Conservation (phyloP, 2,888 invertebrate genomes). For the Maniola hyperantus region DNA sequence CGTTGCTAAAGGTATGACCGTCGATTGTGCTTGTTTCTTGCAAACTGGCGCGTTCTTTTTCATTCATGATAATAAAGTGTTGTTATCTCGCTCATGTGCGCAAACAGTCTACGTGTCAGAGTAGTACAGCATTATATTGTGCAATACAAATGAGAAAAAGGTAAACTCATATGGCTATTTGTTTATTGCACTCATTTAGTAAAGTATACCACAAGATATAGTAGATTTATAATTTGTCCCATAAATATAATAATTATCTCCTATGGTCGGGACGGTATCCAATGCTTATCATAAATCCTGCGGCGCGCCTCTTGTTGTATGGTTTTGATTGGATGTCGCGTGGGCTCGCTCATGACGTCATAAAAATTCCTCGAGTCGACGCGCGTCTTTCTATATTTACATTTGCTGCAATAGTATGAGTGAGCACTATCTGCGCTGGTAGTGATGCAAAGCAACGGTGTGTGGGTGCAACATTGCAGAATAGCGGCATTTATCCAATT, state of each 20-base stretch:
- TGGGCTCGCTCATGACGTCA: constrained; percentile 82
- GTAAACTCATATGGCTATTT: constrained; percentile 13
- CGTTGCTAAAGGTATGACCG: constrained; percentile 51
- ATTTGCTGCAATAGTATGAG: constrained; percentile 58
- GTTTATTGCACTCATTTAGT: background rate
- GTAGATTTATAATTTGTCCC: constrained; percentile 23
- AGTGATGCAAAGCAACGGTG: constrained; percentile 40
- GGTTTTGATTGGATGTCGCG: constrained; percentile 74
- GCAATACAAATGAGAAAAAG: constrained; percentile 29
- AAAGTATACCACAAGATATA: background rate
- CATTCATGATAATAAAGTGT: constrained; percentile 73
- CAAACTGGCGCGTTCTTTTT: constrained; percentile 65
- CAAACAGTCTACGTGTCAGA: constrained; percentile 43
- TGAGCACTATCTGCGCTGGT: constrained; percentile 35
- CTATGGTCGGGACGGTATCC: constrained; percentile 16
- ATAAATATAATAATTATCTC: constrained; percentile 19
- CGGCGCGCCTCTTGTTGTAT: constrained; percentile 83
- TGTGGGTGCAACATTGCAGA: constrained; percentile 30
- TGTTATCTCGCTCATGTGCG: constrained; percentile 63
- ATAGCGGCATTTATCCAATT: constrained; percentile 24
- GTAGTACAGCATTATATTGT: constrained; percentile 40
- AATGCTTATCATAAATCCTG: constrained; percentile 64
- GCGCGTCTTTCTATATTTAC: constrained; percentile 63
- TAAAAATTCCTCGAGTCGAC: constrained; percentile 65
- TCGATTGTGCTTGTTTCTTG: constrained; percentile 52